Evolutionary conservation across 64 coral and sea anemone species (phyloP).

Genomic region (Dendronephthya gigantea): DNA sequence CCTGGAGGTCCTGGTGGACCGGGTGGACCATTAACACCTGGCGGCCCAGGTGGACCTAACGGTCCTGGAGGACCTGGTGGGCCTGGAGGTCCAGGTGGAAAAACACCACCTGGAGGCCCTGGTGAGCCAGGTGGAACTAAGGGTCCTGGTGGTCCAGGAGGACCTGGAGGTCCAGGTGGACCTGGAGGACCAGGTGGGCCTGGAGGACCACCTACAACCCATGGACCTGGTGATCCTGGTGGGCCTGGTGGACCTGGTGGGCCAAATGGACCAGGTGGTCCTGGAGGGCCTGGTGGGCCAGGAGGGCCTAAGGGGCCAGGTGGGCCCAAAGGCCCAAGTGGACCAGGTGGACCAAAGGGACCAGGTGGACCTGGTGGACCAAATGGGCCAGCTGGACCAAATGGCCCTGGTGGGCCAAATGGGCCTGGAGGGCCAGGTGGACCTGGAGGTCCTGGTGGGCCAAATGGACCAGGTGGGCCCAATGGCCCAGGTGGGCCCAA

Average conservation of each 20-base stretch:
- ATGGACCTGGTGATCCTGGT: neutral
- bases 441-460: slow-evolving; percentile 15
- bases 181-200: slow-evolving; percentile 25
- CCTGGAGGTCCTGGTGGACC: neutral
- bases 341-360: no score
- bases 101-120: slow-evolving; percentile 43
- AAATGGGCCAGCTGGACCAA: no score
- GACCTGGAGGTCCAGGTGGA: slow-evolving; percentile 55
- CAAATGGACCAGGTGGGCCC: no score
- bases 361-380: no score
- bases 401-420: no score
- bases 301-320: no score
- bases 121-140: slow-evolving; percentile 47
- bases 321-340: no score
- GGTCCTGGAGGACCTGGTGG: slow-evolving; percentile 31
- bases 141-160: slow-evolving; percentile 54
- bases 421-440: slow-evolving; percentile 15
- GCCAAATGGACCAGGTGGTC: no score
- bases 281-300: no score
- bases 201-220: neutral
- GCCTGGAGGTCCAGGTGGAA: slow-evolving; percentile 46
- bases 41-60: neutral
- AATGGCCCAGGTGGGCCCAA: no score
- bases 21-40: slow-evolving; percentile 31
- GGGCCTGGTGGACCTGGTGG: no score